Evolutionary conservation across 2,113 vertebrate genomes (phyloP).

Genomic region (Hemichromis elongatus): DNA sequence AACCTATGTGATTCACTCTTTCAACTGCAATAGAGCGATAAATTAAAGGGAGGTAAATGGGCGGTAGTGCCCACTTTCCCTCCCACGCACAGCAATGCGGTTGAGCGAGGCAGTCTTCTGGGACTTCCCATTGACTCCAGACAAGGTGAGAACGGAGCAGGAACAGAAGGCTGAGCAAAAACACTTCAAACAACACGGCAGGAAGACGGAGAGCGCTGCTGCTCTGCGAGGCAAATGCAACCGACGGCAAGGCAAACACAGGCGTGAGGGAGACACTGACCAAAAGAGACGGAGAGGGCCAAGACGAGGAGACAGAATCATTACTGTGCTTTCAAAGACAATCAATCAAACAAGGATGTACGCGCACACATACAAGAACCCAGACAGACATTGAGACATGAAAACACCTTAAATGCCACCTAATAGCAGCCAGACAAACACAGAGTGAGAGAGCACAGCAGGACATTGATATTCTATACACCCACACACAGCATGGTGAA

Average conservation of each 20-base stretch:
- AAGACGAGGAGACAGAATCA: constrained; percentile 11
- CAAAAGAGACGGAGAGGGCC: constrained; percentile 17
- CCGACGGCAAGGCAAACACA: neutral
- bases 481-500: constrained; percentile 66
- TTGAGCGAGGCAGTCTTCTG: constrained; percentile 43
- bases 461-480: constrained; percentile 71
- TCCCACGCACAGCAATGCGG: constrained; percentile 59
- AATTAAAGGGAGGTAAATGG: constrained; percentile 56
- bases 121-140: constrained; percentile 69
- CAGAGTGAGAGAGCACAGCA: constrained; percentile 51
- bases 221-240: constrained; percentile 8
- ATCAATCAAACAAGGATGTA: constrained; percentile 31
- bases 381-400: constrained; percentile 23
- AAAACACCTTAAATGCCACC: constrained; percentile 40
- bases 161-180: constrained; percentile 51
- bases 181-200: constrained; percentile 36
- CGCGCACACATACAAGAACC: neutral
- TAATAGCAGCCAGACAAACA: constrained; percentile 30
- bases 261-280: neutral
- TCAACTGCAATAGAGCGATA: constrained; percentile 19
- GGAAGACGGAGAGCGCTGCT: constrained; percentile 14
- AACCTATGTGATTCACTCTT: constrained; percentile 16
- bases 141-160: constrained; percentile 59
- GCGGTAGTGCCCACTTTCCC: constrained; percentile 40
- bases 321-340: constrained; percentile 33